Evolutionary conservation across 23 tunicate genomes (phyloP).

Genomic region (Clavelina lepadiformis): DNA sequence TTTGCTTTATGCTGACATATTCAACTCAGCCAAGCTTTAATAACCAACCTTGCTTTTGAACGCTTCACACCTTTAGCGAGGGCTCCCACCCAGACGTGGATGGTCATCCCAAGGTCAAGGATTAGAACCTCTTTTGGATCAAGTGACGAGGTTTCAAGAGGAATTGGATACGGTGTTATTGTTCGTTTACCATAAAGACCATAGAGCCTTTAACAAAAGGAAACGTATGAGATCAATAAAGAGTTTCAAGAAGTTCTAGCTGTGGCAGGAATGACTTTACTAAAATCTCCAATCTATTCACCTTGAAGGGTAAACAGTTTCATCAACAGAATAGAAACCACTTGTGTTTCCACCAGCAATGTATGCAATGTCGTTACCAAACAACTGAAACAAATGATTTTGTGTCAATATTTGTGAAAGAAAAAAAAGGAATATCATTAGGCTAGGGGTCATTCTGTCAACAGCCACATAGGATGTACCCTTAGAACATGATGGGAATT

Average conservation of each 20-base stretch:
- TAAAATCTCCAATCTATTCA: background rate
- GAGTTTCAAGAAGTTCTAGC: background rate
- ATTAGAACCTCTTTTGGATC: constrained; percentile 80
- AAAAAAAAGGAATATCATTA: too few species aligned
- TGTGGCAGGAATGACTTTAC: background rate
- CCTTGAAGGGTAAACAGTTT: constrained; percentile 58
- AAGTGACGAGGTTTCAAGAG: constrained; percentile 70
- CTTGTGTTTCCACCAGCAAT: constrained; percentile 95
- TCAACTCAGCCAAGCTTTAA: background rate
- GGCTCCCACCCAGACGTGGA: constrained; percentile 92
- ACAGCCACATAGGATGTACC: too few species aligned
- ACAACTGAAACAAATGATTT: constrained; percentile 68
- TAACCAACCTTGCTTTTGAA: constrained; percentile 81
- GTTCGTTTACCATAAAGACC: constrained; percentile 70
- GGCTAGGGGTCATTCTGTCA: too few species aligned
- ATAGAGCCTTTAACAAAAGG: constrained; percentile 45
- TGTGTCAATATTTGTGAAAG: too few species aligned
- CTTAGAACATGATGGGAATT: too few species aligned
- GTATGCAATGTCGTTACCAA: constrained; percentile 84
- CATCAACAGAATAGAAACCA: constrained; percentile 92
- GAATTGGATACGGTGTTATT: constrained; percentile 80
- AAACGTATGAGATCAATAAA: background rate
- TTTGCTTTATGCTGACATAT: background rate
- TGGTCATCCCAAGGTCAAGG: constrained; percentile 85
- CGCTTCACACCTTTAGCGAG: constrained; percentile 71